Percentiles rank a stretch among this genome's conserved stretches.
Evolutionary conservation across 2,113 vertebrate species (phyloP).

Genomic region (Brienomyrus brachyistius): DNA sequence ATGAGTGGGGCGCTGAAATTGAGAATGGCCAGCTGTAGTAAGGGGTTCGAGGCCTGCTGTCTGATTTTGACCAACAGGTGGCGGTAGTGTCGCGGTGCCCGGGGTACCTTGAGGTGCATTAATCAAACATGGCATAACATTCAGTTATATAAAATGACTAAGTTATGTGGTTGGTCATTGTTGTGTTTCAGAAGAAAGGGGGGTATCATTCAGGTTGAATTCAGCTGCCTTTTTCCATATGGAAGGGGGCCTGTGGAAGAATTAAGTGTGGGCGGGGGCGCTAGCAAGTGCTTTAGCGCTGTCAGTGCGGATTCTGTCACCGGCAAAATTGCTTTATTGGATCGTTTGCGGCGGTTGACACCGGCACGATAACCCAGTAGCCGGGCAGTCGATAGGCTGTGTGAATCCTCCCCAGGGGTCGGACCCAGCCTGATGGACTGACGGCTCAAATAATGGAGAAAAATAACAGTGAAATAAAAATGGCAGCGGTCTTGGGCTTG

Average conservation of each 20-base stretch:
- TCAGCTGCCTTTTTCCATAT: neutral
- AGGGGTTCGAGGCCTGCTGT: neutral
- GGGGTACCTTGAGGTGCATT: neutral
- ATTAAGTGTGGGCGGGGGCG: conserved; percentile 30
- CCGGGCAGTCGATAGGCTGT: neutral
- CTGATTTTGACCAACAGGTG: neutral
- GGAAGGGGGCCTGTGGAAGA: conserved; percentile 25
- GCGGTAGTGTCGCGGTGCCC: neutral
- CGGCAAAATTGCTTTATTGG: neutral
- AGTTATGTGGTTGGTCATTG: neutral
- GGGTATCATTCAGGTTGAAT: neutral
- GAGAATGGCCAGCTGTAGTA: conserved; percentile 31
- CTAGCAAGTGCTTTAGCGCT: neutral
- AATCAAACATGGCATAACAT: neutral
- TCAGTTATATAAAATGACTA: neutral
- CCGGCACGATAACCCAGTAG: neutral
- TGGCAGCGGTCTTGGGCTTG: neutral
- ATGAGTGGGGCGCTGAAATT: conserved; percentile 37
- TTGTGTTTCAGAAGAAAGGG: neutral
- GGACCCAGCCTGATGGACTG: neutral
- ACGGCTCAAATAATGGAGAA: conserved; percentile 2
- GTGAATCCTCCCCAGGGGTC: neutral
- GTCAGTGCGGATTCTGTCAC: neutral
- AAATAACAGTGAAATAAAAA: neutral
- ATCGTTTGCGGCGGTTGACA: neutral